These are phyloP conservation scores for Drosophila gaucha DNA, from an alignment of 2,888 invertebrate genomes.

Conservation along the genomic window DNA sequence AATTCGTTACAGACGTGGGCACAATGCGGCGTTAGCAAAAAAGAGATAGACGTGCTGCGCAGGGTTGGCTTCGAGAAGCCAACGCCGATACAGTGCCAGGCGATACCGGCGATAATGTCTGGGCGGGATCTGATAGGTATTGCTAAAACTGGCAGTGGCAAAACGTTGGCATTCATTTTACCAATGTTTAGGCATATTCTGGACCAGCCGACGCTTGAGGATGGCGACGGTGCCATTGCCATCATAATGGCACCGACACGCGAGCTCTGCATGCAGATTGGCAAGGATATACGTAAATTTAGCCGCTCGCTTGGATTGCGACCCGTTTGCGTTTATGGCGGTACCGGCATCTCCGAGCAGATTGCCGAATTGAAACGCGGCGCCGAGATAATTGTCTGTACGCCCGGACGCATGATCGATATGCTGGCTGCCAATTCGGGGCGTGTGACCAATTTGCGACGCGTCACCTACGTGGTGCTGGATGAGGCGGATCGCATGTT, in stretches of 20 bases:
- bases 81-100: constrained; percentile 99
- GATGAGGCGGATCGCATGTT: constrained; percentile 99
- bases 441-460: constrained; percentile 97
- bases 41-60: constrained; percentile 96
- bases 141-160: constrained; percentile 99
- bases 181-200: constrained; percentile 98
- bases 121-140: constrained; percentile 98
- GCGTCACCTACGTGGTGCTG: constrained; percentile 98
- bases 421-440: constrained; percentile 99
- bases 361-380: constrained; percentile 98
- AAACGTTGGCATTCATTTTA: constrained; percentile 98
- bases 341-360: constrained; percentile 96
- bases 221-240: constrained; percentile 98
- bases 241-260: constrained; percentile 99
- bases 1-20: constrained; percentile 91
- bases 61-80: constrained; percentile 97
- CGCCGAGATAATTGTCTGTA: constrained; percentile 99
- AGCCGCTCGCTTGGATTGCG: constrained; percentile 93
- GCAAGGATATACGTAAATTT: constrained; percentile 97
- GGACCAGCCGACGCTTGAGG: constrained; percentile 96
- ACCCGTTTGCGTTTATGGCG: constrained; percentile 99
- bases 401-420: constrained; percentile 99
- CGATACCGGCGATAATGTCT: constrained; percentile 98
- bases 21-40: constrained; percentile 98
- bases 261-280: constrained; percentile 99